These are phyloP conservation scores for Rhopalosiphum maidis DNA, from an alignment of 1,140 invertebrate genomes.

Conservation along the genomic window DNA sequence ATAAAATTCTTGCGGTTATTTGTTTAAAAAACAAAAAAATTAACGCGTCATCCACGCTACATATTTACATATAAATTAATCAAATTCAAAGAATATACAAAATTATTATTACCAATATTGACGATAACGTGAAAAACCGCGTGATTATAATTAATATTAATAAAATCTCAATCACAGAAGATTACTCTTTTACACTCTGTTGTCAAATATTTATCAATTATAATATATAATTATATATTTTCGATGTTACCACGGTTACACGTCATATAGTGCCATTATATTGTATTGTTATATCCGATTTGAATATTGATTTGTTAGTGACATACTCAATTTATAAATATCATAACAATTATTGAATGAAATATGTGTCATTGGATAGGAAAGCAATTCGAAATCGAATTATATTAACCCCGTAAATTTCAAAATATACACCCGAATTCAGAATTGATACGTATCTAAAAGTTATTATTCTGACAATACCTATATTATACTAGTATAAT, in stretches of 20 bases:
- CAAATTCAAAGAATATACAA: not conserved
- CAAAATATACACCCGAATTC: not conserved
- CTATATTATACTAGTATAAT: no score
- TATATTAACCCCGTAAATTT: not conserved
- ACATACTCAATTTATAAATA: not conserved
- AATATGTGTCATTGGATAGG: not conserved
- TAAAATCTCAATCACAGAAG: not conserved
- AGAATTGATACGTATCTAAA: not conserved
- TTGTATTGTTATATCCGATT: not conserved
- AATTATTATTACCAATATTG: not conserved
- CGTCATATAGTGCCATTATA: not conserved
- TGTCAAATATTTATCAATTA: not conserved
- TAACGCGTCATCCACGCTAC: not conserved
- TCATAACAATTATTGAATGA: not conserved
- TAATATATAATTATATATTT: not conserved
- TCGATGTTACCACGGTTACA: not conserved
- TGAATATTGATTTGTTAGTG: not conserved
- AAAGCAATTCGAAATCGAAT: not conserved
- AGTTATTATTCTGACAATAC: not conserved
- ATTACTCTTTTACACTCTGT: not conserved
- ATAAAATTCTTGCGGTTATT: not conserved
- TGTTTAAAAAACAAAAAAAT: not conserved
- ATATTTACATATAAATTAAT: not conserved
- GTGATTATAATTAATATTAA: constrained; percentile 10
- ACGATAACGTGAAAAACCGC: not conserved